A percentile compares a stretch with the other conserved stretches of the same genome.
Evolutionary conservation across 1,140 invertebrate species (phyloP).

Genomic region (Lerema accius): DNA sequence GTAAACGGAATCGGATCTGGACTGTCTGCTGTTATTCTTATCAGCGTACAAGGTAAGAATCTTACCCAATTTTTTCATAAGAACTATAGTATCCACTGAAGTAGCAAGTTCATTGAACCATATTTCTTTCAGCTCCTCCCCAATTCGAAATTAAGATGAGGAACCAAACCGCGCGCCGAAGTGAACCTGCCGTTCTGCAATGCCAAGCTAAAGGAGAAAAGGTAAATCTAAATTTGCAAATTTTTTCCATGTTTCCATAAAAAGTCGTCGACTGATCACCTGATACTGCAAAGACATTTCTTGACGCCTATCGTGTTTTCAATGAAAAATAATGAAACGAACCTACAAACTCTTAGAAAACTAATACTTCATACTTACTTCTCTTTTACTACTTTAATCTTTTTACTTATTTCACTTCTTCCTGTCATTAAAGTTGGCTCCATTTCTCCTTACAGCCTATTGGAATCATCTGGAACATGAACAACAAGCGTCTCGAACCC

Average conservation of each 20-base stretch:
- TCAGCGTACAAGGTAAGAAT: constrained; percentile 93
- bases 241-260: not conserved
- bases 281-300: no score
- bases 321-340: no score
- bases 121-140: constrained; percentile 89
- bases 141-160: constrained; percentile 96
- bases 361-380: no score
- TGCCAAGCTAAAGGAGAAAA: constrained; percentile 98
- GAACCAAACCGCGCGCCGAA: constrained; percentile 94
- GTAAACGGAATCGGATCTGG: constrained; percentile 97
- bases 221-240: constrained; percentile 43
- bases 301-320: no score
- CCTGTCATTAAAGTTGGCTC: not conserved
- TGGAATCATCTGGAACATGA: constrained; percentile 97
- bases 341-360: no score
- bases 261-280: no score
- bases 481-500: constrained; percentile 94
- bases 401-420: not conserved
- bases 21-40: constrained; percentile 95
- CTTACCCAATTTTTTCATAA: constrained; percentile 25
- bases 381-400: no score
- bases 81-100: constrained; percentile 2
- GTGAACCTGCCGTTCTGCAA: constrained; percentile 95
- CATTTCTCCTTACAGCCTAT: constrained; percentile 85
- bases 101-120: no score